Conservation (phyloP, 2,888 invertebrate species). For the Argyra leucocephala region DNA sequence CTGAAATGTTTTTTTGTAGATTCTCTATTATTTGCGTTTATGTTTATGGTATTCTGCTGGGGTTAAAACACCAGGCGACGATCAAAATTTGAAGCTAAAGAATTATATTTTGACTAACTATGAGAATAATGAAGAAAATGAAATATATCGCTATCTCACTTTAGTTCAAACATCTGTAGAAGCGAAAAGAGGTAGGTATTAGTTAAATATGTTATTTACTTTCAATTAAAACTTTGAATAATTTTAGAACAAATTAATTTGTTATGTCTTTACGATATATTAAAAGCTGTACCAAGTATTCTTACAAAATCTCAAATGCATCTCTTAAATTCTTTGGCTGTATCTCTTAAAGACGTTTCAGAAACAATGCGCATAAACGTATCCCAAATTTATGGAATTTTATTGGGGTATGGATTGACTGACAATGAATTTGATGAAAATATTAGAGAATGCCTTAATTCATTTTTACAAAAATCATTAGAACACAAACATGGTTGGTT, state of each 20-base stretch:
- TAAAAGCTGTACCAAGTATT: conserved; percentile 69
- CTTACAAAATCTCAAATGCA: conserved; percentile 55
- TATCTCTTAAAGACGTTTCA: conserved; percentile 57
- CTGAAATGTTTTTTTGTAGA: conserved; percentile 24
- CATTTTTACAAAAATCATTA: conserved; percentile 44
- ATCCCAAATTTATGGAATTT: conserved; percentile 65
- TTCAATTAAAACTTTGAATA: not conserved
- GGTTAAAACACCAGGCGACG: conserved; percentile 51
- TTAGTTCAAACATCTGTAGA: conserved; percentile 57
- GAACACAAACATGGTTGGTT: conserved; percentile 65
- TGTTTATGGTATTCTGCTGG: conserved; percentile 60
- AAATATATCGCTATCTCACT: conserved; percentile 56
- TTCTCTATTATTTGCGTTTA: conserved; percentile 65
- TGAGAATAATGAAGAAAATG: conserved; percentile 48
- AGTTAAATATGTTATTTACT: conserved; percentile 14
- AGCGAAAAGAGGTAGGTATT: conserved; percentile 53
- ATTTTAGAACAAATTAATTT: conserved; percentile 43
- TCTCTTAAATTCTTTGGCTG: conserved; percentile 35
- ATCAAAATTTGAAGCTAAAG: conserved; percentile 50
- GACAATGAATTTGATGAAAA: conserved; percentile 47
- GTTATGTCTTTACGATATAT: conserved; percentile 69
- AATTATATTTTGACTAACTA: conserved; percentile 51
- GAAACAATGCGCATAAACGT: conserved; percentile 66
- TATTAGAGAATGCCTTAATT: conserved; percentile 40
- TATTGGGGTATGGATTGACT: conserved; percentile 51